These are phyloP conservation scores for Eristalis arbustorum DNA, from an alignment of 2,888 invertebrate species.

Conservation along the genomic window DNA sequence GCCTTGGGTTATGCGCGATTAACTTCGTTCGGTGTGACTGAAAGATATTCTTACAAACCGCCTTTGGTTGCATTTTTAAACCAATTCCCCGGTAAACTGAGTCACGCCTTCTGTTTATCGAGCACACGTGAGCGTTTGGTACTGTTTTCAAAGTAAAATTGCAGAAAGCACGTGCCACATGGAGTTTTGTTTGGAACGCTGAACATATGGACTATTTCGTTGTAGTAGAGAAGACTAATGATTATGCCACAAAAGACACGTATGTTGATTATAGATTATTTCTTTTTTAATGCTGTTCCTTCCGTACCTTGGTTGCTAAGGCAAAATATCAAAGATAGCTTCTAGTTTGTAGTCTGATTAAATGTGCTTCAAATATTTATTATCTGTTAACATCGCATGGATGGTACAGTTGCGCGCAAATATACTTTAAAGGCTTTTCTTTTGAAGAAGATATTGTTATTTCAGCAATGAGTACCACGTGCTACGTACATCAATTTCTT, in stretches of 20 bases:
- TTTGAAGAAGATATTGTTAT: neutral
- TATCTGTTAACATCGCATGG: neutral
- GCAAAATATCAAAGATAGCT: no score
- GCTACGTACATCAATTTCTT: neutral
- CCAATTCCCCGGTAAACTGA: neutral
- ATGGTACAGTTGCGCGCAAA: neutral
- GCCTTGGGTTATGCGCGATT: no score
- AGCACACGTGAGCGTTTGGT: neutral
- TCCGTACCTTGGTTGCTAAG: no score
- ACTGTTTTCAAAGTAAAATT: neutral
- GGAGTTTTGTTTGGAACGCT: neutral
- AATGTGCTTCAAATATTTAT: neutral
- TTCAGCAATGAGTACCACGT: neutral
- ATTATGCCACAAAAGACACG: no score
- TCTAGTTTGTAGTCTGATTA: neutral
- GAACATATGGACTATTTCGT: no score
- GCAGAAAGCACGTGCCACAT: neutral
- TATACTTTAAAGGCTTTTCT: neutral
- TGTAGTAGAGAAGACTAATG: neutral
- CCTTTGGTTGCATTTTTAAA: neutral
- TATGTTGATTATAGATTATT: no score
- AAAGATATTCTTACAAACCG: neutral
- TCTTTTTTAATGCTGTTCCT: no score
- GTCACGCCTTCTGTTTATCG: neutral
- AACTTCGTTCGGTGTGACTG: no score